Base-by-base conservation (phyloP, 2,797 vertebrate genomes). In the Cuniculus paca region DNA sequence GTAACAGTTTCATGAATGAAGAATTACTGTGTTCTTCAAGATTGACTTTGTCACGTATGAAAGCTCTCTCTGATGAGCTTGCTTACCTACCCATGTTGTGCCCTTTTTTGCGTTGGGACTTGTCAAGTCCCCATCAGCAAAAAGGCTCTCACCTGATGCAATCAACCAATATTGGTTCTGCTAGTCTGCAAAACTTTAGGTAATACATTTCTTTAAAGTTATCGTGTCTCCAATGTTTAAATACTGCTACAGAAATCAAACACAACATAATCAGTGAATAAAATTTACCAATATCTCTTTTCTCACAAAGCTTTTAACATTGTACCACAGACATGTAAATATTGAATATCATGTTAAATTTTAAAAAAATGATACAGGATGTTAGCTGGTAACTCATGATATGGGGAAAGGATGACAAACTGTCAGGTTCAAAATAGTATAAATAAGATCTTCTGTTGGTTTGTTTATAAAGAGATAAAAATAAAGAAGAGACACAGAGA, bases 251-350 rank as follows among this genome's bases (percentile, higher is more conserved):
- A 63, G 11, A 63, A 61, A n/a, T 22, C 58, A 39, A 42, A 16
- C 14, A 56, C 4, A 31, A 63, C 58, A 63, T 10, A 48, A 63
- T 45, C 16, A 82, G 13, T 12, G 5, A 70, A 78, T 61, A 72
- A 79, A 81, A 75, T 22, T 65, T 90, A 56, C 7, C 61, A 87
- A 92, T 50, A 28, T 31, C 0, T 1, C 5, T 77, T 3, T 36
- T 7, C 31, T 81, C 11, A 90, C 10, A 85, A 10, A 42, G 24
- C 0, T 77, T 80, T 12, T 54, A 45, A 74, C 42, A 91, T 56
- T 95, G 61, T 82, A 91, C 16, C 20, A 52, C 63, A 19, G 22
- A 63, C 9, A 89, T n/a, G 2, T 60, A 86, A 80, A 89, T 22
- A 60, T 70, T 89, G 82, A 95, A 52, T 17, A 36, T 13, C 68